Evolutionary conservation across 2,888 invertebrate genomes (phyloP).

Genomic region (Zaprionus obscuricornis): DNA sequence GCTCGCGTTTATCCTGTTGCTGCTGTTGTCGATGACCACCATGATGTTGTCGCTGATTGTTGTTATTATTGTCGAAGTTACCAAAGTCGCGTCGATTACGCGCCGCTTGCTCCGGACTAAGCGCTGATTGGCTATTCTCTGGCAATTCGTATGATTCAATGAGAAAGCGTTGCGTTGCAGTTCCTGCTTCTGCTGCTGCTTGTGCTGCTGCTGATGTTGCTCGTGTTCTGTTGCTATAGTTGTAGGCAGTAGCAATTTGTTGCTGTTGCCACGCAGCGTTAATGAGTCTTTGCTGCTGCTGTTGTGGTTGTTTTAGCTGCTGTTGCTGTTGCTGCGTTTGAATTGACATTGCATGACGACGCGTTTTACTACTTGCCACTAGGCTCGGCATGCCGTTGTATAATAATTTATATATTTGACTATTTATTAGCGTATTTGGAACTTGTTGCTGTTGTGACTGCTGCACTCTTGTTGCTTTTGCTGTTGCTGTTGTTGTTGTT

Average conservation of each 20-base stretch:
- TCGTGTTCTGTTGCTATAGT: slow-evolving; percentile 35
- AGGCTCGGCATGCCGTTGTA: slow-evolving; percentile 49
- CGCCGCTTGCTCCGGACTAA: slow-evolving; percentile 64
- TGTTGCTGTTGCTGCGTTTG: slow-evolving; percentile 34
- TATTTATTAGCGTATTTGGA: slow-evolving; percentile 82
- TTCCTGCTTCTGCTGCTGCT: slow-evolving; percentile 41
- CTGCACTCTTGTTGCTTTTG: slow-evolving; percentile 48
- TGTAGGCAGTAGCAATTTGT: slow-evolving; percentile 32
- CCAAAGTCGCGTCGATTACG: slow-evolving; percentile 81
- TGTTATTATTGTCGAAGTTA: slow-evolving; percentile 26
- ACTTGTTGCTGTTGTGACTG: slow-evolving; percentile 80
- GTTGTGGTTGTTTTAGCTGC: slow-evolving; percentile 23
- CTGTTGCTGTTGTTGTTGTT: slow-evolving; percentile 41
- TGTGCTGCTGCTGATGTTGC: slow-evolving; percentile 41
- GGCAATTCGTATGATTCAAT: slow-evolving; percentile 80
- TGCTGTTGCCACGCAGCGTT: slow-evolving; percentile 22
- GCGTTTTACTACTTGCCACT: slow-evolving; percentile 69
- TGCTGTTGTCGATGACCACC: slow-evolving; percentile 47
- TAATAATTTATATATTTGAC: slow-evolving; percentile 81
- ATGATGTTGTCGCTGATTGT: slow-evolving; percentile 44
- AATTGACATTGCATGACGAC: slow-evolving; percentile 58
- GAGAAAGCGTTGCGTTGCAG: slow-evolving; percentile 53
- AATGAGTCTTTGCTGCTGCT: slow-evolving; percentile 44
- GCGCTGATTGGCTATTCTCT: slow-evolving; percentile 40
- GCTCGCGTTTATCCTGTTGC: slow-evolving; percentile 45